Base-by-base conservation (phyloP, 1,140 invertebrate species). In the Neodiprion fabricii region DNA sequence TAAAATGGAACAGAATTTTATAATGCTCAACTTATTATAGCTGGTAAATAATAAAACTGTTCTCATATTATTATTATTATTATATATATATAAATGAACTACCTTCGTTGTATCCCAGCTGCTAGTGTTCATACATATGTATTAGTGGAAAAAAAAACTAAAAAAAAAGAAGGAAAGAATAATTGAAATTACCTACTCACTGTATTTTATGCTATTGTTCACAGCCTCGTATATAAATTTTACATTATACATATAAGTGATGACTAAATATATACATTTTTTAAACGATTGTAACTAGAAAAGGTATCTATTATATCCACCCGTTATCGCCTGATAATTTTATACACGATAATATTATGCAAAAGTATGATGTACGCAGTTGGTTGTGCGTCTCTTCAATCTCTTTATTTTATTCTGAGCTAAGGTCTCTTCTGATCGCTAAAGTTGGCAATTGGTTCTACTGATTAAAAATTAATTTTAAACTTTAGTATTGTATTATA, bases 21-120 rank as follows among this genome's bases (percentile, higher is more conserved):
- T 74, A 72, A 78, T 76, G 81, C 81, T 82, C 81, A 82, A 82
- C 75, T 61, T 61, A 61, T 40, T 82, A 82, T 66, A 71, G 75
- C 76, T 82, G 80, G 76, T 70, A 48, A 75, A 80, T 82, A 72
- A 75, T 76, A 77, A 76, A 75, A 78, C 75, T 74, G 79, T 78
- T 78, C 28, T 61, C 53, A 61, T 61, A 61, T 61, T 61, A 61
- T 61, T 61, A 61, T 61, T 14, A 61, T 61, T 61, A 61, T 61
- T 61, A 61, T 61, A 61, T 61, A 61, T 61, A 61, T 61, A 61
- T 14, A 61, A 61, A 61, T 61, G 53, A 61, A 61, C 10, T 75
- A 71, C 71, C 67, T 78, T 75, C 47, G 70, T 74, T 53, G 74
- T 77, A 76, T 47, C 40, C 67, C 17, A 69, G 67, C 40, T 72